Evolutionary conservation across 2,797 vertebrate genomes (phyloP), one percentile per base, ranked within the genome.

Genomic region (Anabacerthia variegaticeps): DNA sequence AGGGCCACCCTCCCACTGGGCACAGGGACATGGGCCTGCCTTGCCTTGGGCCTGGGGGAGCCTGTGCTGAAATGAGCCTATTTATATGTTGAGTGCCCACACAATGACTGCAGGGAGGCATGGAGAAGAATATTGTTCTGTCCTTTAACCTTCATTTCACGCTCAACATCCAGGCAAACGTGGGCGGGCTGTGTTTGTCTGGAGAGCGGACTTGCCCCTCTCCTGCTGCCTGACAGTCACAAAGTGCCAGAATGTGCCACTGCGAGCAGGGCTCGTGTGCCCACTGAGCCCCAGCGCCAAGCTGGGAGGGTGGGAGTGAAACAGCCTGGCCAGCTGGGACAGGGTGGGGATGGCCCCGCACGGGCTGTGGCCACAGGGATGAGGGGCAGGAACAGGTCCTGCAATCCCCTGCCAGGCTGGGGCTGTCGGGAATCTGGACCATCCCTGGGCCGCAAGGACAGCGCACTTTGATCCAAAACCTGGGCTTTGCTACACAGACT

Each of bases 351-450:
- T 41, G 61, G 27, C 39, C 21, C n/a, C 36, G 7, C 3, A 0
- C 0, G 0, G 5, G 12, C 16, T 34, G 9, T 2, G 28, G 37
- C 23, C 73, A 27, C 0, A 3, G 12, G 24, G 16, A 10, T 2
- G 3, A 46, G 26, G 32, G 7, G 6, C 21, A 27, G 58, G 49
- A 56, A 43, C 0, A 1, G 32, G 7, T 26, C 7, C 11, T 5
- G 21, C 14, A 16, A 2, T 7, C 32, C 55, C 1, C 1, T 27
- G 18, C 22, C 54, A 28, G 17, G 7, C 76, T 44, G 49, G 27
- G 10, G 20, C 43, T 51, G 26, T n/a, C 0, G 0, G 9, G 6
- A 30, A 14, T 39, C 36, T 0, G 0, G 61, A 46, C 12, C 6
- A 11, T 37, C 43, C 36, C 21, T 32, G 32, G 24, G 28, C 12